Conservation (phyloP, 2,888 invertebrate genomes). For the Pyrgus malvae region DNA sequence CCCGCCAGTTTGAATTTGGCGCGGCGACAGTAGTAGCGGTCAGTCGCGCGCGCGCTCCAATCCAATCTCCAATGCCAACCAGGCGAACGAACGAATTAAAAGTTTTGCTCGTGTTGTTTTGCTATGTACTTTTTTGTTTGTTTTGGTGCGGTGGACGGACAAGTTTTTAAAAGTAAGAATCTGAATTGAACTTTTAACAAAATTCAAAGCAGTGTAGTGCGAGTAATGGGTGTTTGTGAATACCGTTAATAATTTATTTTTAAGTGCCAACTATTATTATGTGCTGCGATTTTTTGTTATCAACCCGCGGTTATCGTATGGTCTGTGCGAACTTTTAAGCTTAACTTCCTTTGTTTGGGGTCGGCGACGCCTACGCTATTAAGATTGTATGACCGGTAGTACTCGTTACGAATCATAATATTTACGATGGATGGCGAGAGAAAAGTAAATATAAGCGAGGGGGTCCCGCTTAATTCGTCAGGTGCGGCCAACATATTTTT, state of each 20-base stretch:
- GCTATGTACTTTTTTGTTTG: slow-evolving; percentile 52
- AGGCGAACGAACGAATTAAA: slow-evolving; percentile 49
- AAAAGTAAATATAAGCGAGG: slow-evolving; percentile 68
- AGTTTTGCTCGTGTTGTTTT: slow-evolving; percentile 50
- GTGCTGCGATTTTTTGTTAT: slow-evolving; percentile 54
- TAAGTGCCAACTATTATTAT: slow-evolving; percentile 34
- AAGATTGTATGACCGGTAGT: slow-evolving; percentile 51
- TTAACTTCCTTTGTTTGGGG: slow-evolving; percentile 74
- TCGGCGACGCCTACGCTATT: slow-evolving; percentile 62
- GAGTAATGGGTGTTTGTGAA: slow-evolving; percentile 17
- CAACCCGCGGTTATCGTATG: slow-evolving; percentile 59
- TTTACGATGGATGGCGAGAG: slow-evolving; percentile 67
- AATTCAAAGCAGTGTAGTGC: slow-evolving; percentile 32
- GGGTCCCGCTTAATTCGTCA: slow-evolving; percentile 66
- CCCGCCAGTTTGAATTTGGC: slow-evolving; percentile 71
- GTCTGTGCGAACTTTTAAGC: slow-evolving; percentile 67
- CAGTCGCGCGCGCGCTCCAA: slow-evolving; percentile 58
- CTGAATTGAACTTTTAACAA: slow-evolving; percentile 33
- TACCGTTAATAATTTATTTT: slow-evolving; percentile 12
- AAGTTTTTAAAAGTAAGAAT: slow-evolving; percentile 42
- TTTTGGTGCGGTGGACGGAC: slow-evolving; percentile 42
- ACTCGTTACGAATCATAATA: slow-evolving; percentile 47
- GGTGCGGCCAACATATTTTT: slow-evolving; percentile 73
- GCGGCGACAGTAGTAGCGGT: slow-evolving; percentile 50
- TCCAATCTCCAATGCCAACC: slow-evolving; percentile 45